These are phyloP conservation scores for Idaea straminata DNA, from an alignment of 2,888 invertebrate species.

Conservation along the genomic window DNA sequence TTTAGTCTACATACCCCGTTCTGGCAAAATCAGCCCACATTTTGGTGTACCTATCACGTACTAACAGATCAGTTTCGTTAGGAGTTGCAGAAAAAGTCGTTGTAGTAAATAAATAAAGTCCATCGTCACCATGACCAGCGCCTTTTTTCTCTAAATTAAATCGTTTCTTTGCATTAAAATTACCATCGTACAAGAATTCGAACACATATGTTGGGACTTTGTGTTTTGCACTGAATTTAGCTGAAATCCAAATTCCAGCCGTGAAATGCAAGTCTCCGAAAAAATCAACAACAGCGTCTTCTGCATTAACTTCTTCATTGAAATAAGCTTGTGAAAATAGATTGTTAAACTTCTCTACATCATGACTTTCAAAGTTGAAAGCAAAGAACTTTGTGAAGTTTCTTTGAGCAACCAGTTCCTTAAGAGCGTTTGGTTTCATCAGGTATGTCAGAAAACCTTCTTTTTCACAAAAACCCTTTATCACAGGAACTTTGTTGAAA, in stretches of 20 bases:
- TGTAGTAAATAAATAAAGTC: constrained; percentile 28
- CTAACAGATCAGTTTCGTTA: constrained; percentile 29
- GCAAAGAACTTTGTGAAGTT: constrained; percentile 38
- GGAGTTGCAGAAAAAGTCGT: constrained; percentile 10
- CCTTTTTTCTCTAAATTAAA: constrained; percentile 37
- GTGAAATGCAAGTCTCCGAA: constrained; percentile 48
- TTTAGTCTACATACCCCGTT: constrained; percentile 39
- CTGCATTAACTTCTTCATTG: constrained; percentile 25
- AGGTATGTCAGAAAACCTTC: constrained; percentile 61
- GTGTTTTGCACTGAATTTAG: constrained; percentile 30
- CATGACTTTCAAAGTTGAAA: constrained; percentile 30
- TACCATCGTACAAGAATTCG: constrained; percentile 48
- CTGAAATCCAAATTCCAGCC: constrained; percentile 42
- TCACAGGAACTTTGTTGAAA: constrained; percentile 58
- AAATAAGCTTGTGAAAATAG: constrained; percentile 31
- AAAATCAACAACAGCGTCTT: constrained; percentile 43
- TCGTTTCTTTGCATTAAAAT: constrained; percentile 36
- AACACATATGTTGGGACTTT: constrained; percentile 43
- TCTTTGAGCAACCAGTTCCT: constrained; percentile 35
- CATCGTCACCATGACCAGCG: constrained; percentile 49
- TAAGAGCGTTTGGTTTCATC: constrained; percentile 33
- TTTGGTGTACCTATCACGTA: constrained; percentile 38
- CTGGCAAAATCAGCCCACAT: constrained; percentile 60
- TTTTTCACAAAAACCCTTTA: constrained; percentile 69
- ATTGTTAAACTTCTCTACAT: constrained; percentile 26